phyloP scores from a whole-genome alignment of 2,888 invertebrate species.

The Gortyna flavago region DNA sequence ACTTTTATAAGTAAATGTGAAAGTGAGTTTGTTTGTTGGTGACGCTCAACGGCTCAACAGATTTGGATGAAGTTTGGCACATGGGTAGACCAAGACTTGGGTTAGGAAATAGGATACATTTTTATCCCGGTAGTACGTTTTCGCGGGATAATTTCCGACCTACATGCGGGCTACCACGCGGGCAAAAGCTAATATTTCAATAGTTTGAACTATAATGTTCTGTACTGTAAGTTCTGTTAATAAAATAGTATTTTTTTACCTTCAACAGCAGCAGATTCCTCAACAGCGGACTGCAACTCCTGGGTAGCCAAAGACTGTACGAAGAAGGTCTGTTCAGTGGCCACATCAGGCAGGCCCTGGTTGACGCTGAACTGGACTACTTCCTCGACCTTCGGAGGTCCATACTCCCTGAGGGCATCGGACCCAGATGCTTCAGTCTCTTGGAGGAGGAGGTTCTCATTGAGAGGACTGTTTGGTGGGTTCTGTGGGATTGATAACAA shows the following conservation, averaged over 20 bases:
- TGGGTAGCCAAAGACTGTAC: conserved; percentile 65
- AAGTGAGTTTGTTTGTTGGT: not conserved
- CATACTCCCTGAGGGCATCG: conserved; percentile 87
- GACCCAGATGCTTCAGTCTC: conserved; percentile 86
- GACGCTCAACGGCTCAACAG: not conserved
- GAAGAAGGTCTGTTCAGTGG: conserved; percentile 78
- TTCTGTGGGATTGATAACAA: conserved; percentile 72
- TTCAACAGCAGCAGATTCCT: conserved; percentile 55
- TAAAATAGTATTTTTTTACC: conserved; percentile 31
- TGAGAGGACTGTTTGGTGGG: conserved; percentile 81
- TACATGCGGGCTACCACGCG: not conserved
- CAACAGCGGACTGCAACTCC: conserved; percentile 49
- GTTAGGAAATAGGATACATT: not conserved
- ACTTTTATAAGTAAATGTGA: not conserved
- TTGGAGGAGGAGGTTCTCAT: conserved; percentile 79
- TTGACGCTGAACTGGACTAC: conserved; percentile 70
- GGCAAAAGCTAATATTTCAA: not conserved
- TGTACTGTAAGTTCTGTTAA: not conserved
- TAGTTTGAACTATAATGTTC: not conserved
- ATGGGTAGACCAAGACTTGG: not conserved
- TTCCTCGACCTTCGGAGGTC: conserved; percentile 83
- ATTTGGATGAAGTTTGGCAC: not conserved
- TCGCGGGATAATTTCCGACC: not conserved
- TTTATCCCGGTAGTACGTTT: not conserved
- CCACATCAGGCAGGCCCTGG: conserved; percentile 80